Evolutionary conservation across 2,888 invertebrate species (phyloP).

Genomic region (Sicus ferrugineus): DNA sequence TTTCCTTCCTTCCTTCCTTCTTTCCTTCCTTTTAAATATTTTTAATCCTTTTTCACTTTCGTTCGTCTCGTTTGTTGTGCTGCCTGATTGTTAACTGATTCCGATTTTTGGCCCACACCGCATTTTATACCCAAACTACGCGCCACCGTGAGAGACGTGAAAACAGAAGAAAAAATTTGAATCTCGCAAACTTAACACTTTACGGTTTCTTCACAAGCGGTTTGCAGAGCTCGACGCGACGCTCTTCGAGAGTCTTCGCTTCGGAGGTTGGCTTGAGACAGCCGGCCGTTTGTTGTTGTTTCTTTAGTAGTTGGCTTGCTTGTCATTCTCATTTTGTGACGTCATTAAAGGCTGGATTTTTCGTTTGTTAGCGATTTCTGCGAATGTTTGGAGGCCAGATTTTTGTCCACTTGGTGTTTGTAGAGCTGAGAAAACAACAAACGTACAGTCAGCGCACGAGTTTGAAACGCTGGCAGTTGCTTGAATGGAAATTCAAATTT

Average conservation of each 20-base stretch:
- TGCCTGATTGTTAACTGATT: constrained; percentile 58
- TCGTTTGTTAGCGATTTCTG: constrained; percentile 42
- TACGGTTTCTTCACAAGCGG: constrained; percentile 26
- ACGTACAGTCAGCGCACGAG: too few species aligned
- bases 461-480: not conserved
- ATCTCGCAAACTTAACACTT: constrained; percentile 26
- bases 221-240: not conserved
- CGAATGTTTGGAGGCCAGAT: constrained; percentile 45
- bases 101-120: constrained; percentile 48
- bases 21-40: constrained; percentile 29
- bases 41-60: constrained; percentile 48
- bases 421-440: too few species aligned
- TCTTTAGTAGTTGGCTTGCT: not conserved
- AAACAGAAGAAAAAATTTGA: constrained; percentile 41
- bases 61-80: constrained; percentile 44
- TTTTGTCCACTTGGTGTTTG: not conserved
- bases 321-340: constrained; percentile 23
- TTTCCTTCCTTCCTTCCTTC: constrained; percentile 35
- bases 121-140: constrained; percentile 54
- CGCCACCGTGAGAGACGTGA: constrained; percentile 45
- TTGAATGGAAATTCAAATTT: not conserved
- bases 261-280: not conserved
- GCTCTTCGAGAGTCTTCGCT: not conserved
- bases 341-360: constrained; percentile 33
- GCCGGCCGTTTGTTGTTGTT: not conserved